Base-by-base conservation (phyloP, 2,113 vertebrate genomes). In the Pterocles burchelli region DNA sequence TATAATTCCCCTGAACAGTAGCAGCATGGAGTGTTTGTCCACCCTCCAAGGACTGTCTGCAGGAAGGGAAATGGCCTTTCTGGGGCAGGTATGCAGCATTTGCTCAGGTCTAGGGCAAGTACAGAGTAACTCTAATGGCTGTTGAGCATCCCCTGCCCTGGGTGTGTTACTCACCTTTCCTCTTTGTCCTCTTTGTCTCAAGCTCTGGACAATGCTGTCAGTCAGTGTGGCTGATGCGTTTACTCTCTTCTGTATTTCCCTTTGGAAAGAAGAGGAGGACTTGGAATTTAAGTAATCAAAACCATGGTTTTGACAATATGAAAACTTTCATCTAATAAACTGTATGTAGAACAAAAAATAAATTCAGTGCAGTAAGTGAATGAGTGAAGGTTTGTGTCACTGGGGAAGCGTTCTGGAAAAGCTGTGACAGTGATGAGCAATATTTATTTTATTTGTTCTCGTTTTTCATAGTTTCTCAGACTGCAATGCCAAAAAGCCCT, bases 371-470 rank as follows among this genome's bases (percentile, higher is more conserved):
- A 72, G 15, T 28, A 79, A 78, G 36, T 0, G 1, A 82, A 79
- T 36, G 34, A 81, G 8, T 75, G 57, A 82, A 85, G 19, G 73
- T 49, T 88, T 86, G 68, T 74, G 72, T 84, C 83, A 68, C 57
- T 57, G 36, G 57, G 57, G 77, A 93, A 84, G 10, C 0, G 0
- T 83, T 91, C 43, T 74, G 62, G 86, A 86, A 80, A 86, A 95
- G 22, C 66, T 89, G 22, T 79, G 46, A 36, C 41, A 79, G 34
- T 16, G 41, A 72, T 76, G 31, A 96, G 28, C 26, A 70, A 14
- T 49, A 67, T 82, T 88, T 78, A 59, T 94, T 96, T 90, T 70
- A 65, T 83, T 87, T 87, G 61, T 73, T 85, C 25, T 82, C 41
- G 18, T 34, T 25, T 85, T 92, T 82, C 22, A 4, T 45, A 61